Evolutionary conservation across 2,888 invertebrate species (phyloP), one percentile per base, ranked within the genome.

Genomic region (Amphipyra tragopoginis): DNA sequence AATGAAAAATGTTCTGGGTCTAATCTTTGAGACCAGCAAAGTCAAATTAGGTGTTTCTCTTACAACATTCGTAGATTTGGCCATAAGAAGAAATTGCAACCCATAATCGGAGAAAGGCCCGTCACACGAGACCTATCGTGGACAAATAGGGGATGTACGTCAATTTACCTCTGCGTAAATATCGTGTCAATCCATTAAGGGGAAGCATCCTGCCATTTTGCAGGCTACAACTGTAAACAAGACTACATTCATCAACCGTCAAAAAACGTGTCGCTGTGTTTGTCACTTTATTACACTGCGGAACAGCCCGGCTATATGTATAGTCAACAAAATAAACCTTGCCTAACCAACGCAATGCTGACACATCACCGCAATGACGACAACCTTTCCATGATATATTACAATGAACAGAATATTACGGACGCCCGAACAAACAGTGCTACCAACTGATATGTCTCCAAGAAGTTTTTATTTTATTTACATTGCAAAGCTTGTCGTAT

Each of bases 381-480:
- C 68, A 56, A 42, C 52, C 56, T 43, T 49, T 10, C 45, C 54
- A 51, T 60, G 60, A 73, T 62, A 65, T 56, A 76, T 75, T 51
- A 48, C 74, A 54, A 39, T 48, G 59, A 60, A 63, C 63, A 29
- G 45, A 51, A 61, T 56, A 72, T 64, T 65, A 65, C 49, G 15
- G 59, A 55, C 65, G 70, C 80, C 75, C 75, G 74, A 79, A 75
- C 75, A 84, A 83, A 83, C 82, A 83, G 70, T 83, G 83, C 56
- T 66, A 43, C 64, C 58, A 43, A 61, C 81, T 76, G 83, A 84
- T 83, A 83, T 76, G 75, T 75, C 72, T 70, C 65, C 74, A 75
- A 81, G 74, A 77, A 74, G 69, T 67, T 80, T 79, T 80, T 79
- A 81, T 79, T 80, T 77, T 75, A 82, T 82, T 83, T 81, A 75